Evolutionary conservation across 2,113 vertebrate genomes (phyloP).

Genomic region (Cochlearius cochlearius): DNA sequence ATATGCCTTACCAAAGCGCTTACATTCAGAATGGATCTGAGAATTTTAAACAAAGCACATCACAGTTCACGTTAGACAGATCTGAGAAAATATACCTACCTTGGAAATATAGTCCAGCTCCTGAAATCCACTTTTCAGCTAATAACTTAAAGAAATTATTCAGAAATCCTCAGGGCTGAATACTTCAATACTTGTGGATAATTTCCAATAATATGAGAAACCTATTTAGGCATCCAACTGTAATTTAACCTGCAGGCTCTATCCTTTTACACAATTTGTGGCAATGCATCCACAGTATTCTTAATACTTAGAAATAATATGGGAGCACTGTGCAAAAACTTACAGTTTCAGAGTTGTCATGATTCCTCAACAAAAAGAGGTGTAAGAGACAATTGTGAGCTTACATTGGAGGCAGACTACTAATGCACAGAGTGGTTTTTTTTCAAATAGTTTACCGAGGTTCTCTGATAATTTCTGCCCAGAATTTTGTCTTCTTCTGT

Average conservation of each 20-base stretch:
- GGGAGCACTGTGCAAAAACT: not conserved
- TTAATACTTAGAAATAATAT: not conserved
- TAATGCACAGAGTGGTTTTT: not conserved
- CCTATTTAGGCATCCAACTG: not conserved
- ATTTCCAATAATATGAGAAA: not conserved
- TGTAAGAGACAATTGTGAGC: not conserved
- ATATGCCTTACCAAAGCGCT: conserved; percentile 96
- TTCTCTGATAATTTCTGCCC: not conserved
- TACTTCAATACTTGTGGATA: fast-evolving
- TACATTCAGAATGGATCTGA: conserved; percentile 95
- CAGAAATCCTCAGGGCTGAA: not conserved
- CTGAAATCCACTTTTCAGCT: not conserved
- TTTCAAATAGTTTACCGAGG: not conserved
- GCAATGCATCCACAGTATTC: not conserved
- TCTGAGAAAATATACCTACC: not conserved
- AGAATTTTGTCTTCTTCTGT: not conserved
- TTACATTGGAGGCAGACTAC: not conserved
- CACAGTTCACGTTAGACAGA: not conserved
- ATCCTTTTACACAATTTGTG: not conserved
- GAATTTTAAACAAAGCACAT: not conserved
- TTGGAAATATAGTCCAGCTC: not conserved
- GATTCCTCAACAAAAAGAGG: not conserved
- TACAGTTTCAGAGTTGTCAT: not conserved
- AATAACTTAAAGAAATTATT: not conserved
- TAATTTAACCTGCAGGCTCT: not conserved